These are phyloP conservation scores for Eupeodes luniger DNA, from an alignment of 2,888 invertebrate genomes.

Conservation along the genomic window DNA sequence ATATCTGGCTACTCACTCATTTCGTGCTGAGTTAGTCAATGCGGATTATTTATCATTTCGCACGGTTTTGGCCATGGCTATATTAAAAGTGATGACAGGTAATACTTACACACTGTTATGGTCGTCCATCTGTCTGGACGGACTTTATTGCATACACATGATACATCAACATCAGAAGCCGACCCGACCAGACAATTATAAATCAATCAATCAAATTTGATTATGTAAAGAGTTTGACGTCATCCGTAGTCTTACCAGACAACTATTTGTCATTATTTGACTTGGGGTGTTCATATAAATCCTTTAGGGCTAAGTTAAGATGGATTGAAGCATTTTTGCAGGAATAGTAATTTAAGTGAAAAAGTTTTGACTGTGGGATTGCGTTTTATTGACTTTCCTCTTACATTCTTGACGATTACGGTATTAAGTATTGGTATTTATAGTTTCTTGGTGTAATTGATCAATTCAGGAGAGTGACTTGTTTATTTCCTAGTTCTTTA, in stretches of 20 bases:
- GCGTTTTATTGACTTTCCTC: background rate
- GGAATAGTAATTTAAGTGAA: no score
- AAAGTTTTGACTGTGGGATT: background rate
- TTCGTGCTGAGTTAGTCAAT: conserved; percentile 70
- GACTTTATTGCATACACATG: conserved; percentile 31
- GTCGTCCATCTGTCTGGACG: conserved; percentile 53
- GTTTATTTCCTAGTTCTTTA: no score
- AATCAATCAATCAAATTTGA: conserved; percentile 72
- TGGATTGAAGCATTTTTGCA: background rate
- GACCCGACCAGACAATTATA: conserved; percentile 67
- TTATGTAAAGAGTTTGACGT: conserved; percentile 33
- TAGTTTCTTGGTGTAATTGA: no score
- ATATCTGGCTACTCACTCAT: conserved; percentile 51
- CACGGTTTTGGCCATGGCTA: conserved; percentile 20
- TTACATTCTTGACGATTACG: no score
- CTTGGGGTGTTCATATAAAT: conserved; percentile 24
- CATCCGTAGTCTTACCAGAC: conserved; percentile 60
- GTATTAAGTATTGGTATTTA: no score
- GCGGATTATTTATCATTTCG: conserved; percentile 69
- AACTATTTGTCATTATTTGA: conserved; percentile 66
- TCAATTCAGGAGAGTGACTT: no score
- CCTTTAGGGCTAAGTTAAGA: background rate
- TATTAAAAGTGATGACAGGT: conserved; percentile 44
- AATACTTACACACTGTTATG: conserved; percentile 41
- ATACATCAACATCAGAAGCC: conserved; percentile 52